Evolutionary conservation across 2,797 vertebrate species (phyloP).

Genomic region (Alcedo quadribrachys): DNA sequence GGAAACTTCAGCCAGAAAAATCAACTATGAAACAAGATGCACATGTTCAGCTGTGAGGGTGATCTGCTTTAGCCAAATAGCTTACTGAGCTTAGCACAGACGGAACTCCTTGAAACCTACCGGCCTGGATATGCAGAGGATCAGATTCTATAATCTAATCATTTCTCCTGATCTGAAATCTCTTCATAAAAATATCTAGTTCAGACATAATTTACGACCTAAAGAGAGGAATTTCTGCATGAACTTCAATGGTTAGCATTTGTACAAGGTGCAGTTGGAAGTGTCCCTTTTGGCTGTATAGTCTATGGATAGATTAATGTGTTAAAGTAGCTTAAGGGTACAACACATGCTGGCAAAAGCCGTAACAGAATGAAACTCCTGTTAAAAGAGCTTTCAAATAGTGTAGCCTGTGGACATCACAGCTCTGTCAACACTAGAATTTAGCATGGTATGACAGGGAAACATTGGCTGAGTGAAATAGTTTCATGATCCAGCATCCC

Average conservation of each 20-base stretch:
- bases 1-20: slow-evolving; percentile 43
- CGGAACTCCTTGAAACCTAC: slow-evolving; percentile 18
- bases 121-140: slow-evolving; percentile 52
- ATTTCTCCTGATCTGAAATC: slow-evolving; percentile 59
- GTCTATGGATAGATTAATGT: slow-evolving; percentile 17
- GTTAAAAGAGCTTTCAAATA: neutral
- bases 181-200: slow-evolving; percentile 53
- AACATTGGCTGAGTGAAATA: neutral
- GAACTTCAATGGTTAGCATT: slow-evolving; percentile 4
- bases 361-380: neutral
- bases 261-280: slow-evolving; percentile 8
- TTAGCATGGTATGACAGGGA: neutral
- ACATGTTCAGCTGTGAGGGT: slow-evolving; percentile 54
- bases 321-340: slow-evolving; percentile 44
- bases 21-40: slow-evolving; percentile 56
- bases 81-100: slow-evolving; percentile 42
- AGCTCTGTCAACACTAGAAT: neutral
- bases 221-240: slow-evolving; percentile 38
- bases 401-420: neutral
- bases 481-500: neutral
- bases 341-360: neutral
- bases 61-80: slow-evolving; percentile 56
- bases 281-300: slow-evolving; percentile 47
- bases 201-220: slow-evolving; percentile 40
- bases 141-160: slow-evolving; percentile 60